Base-by-base conservation (phyloP, 2,888 invertebrate genomes). In the Drosophila formosana region DNA sequence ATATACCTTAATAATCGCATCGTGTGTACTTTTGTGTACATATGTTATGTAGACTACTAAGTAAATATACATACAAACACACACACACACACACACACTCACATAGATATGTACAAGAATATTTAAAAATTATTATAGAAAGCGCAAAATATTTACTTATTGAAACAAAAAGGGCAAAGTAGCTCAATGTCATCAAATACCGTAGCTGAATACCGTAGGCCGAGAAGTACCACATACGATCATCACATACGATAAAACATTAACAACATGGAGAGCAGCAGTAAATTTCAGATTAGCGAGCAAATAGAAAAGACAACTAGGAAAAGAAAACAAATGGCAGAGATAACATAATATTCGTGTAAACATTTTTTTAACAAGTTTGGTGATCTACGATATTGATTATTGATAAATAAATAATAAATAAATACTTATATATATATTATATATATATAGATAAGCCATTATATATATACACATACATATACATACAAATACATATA, bases 331-430 rank as follows among this genome's bases (percentile, higher is more conserved):
- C 37, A 37, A 32, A 32, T 32, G 32, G n/a, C 37, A 50, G 43
- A 60, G 63, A 13, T 43, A 55, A 57, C 37, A 56, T 45, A 68
- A 65, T 70, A 81, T 83, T 87, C 82, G 76, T 89, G 82, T 82
- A 84, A 81, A 89, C 82, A 84, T 89, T 89, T 89, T 84, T 85
- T 89, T 88, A 88, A 90, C 78, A 83, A 88, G 88, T 90, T 90
- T 88, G 90, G 90, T 90, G 90, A 90, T 90, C 89, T 90, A 89
- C 79, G 87, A 90, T 89, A 90, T 90, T 90, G 86, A 82, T 84
- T 84, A 85, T 82, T 85, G 80, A 82, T 83, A 75, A 87, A 78
- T 75, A 75, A 80, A 72, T 65, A 75, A 80, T 64, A 79, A 58
- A 46, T 28, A 57, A 67, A 78, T 69, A 75, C 66, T 78, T 57